Conservation (phyloP, 2,888 invertebrate species). For the Acanthacorydalis orientalis region DNA sequence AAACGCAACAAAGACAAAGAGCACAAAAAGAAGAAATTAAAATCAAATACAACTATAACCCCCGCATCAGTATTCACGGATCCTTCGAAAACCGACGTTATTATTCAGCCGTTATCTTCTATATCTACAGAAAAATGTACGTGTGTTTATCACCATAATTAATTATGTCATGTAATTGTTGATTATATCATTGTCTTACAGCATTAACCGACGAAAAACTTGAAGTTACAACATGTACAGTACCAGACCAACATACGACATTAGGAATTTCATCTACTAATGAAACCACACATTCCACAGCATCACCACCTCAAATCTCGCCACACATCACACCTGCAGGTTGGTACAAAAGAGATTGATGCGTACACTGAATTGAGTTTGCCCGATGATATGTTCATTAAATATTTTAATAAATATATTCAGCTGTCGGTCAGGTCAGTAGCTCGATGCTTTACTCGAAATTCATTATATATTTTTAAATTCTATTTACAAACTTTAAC, state of each 20-base stretch:
- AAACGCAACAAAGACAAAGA: conserved; percentile 41
- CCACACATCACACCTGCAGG: background rate
- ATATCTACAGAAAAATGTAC: background rate
- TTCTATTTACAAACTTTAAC: too few relatives aligned
- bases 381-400: too few relatives aligned
- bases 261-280: background rate
- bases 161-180: background rate
- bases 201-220: background rate
- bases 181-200: background rate
- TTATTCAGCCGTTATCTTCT: background rate
- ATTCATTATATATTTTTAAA: too few relatives aligned
- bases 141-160: background rate
- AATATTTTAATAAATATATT: too few relatives aligned
- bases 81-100: background rate
- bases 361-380: too few relatives aligned
- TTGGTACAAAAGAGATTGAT: background rate
- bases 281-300: background rate
- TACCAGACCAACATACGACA: background rate
- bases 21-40: conserved; percentile 40
- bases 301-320: background rate
- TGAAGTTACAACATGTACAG: background rate
- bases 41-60: conserved; percentile 13
- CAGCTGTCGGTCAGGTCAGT: too few relatives aligned
- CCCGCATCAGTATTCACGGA: background rate
- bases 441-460: too few relatives aligned